Conservation (phyloP, 2,888 invertebrate species). For the Melolontha melolontha region DNA sequence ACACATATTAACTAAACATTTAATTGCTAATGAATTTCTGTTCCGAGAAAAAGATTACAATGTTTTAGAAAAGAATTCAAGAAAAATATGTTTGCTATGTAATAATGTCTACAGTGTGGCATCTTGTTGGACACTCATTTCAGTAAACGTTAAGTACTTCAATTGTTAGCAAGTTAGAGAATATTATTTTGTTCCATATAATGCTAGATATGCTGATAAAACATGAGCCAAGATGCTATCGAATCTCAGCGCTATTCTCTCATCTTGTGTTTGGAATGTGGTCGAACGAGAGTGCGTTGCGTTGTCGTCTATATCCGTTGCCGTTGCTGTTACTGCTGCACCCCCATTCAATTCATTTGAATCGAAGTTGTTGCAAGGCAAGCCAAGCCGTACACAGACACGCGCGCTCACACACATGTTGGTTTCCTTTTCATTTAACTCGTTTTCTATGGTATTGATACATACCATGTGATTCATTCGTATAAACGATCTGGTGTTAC, state of each 20-base stretch:
- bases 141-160: constrained; percentile 26
- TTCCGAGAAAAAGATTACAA: background rate
- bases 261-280: constrained; percentile 50
- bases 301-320: constrained; percentile 35
- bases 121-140: background rate
- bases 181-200: constrained; percentile 35
- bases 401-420: constrained; percentile 1
- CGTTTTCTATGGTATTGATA: constrained; percentile 1
- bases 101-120: background rate
- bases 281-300: constrained; percentile 48
- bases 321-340: constrained; percentile 45
- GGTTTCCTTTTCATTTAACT: constrained; percentile 18
- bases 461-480: background rate
- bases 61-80: background rate
- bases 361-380: constrained; percentile 39
- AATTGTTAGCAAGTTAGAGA: constrained; percentile 28
- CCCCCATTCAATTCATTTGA: constrained; percentile 49
- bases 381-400: constrained; percentile 1
- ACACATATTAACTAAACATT: constrained; percentile 21
- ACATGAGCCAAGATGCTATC: constrained; percentile 30
- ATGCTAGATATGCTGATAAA: constrained; percentile 28
- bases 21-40: constrained; percentile 16
- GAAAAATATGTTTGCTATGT: background rate
- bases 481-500: no score
- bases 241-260: constrained; percentile 39